These are phyloP conservation scores for Ostrea denselamellosa DNA, from an alignment of 1,140 invertebrate genomes.

Conservation along the genomic window DNA sequence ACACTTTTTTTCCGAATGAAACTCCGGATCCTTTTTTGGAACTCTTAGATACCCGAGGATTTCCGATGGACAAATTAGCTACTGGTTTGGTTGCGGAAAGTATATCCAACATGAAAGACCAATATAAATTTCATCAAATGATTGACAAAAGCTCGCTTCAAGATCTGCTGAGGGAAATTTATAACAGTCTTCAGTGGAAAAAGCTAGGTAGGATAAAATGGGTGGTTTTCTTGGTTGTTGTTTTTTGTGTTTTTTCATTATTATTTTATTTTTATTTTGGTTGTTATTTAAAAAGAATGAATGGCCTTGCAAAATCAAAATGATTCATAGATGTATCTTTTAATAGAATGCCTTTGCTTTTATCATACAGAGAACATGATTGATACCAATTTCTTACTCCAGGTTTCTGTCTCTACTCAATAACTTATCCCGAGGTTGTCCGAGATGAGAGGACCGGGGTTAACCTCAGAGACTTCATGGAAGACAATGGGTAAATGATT, in stretches of 20 bases:
- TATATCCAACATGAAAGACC: constrained; percentile 67
- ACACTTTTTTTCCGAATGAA: constrained; percentile 65
- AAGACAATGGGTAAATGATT: constrained; percentile 66
- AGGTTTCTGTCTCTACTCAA: constrained; percentile 73
- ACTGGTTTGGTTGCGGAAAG: constrained; percentile 62
- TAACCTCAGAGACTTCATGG: constrained; percentile 66
- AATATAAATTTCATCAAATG: constrained; percentile 67
- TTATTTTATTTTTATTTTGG: too few species aligned
- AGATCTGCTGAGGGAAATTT: constrained; percentile 63
- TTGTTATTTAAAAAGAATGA: too few species aligned
- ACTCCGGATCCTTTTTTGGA: constrained; percentile 54
- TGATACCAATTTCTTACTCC: neutral
- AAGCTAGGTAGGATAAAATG: constrained; percentile 72
- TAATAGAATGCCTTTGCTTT: too few species aligned
- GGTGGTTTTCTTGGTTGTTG: too few species aligned
- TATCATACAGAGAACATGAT: too few species aligned
- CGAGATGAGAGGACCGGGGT: constrained; percentile 66
- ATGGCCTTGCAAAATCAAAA: too few species aligned
- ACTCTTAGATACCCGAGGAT: constrained; percentile 59
- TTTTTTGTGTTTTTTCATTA: too few species aligned
- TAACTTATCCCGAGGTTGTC: constrained; percentile 70
- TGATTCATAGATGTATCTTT: too few species aligned
- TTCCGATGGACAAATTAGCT: constrained; percentile 63
- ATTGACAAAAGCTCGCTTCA: constrained; percentile 63
- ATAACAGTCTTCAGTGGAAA: constrained; percentile 72